A percentile compares a stretch with the other conserved stretches of the same genome.
phyloP scores from a whole-genome alignment of 2,888 invertebrate species.

The Drosophila paranaensis region DNA sequence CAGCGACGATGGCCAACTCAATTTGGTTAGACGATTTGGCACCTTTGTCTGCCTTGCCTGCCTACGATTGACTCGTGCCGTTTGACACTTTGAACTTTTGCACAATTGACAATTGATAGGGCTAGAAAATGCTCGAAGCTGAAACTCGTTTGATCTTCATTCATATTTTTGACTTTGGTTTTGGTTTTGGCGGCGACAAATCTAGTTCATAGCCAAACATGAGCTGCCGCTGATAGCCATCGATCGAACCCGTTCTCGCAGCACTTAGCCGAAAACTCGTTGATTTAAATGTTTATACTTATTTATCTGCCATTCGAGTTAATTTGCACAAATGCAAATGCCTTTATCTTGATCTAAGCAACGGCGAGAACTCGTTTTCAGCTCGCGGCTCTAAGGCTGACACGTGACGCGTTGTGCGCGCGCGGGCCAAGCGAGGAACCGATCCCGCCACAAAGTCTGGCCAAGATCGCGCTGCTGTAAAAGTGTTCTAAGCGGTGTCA shows the following conservation, averaged over 20 bases:
- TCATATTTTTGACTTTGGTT: conserved; percentile 31
- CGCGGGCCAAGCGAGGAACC: conserved; percentile 9
- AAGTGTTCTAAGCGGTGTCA: conserved; percentile 55
- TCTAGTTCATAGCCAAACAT: conserved; percentile 55
- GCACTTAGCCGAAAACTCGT: conserved; percentile 43
- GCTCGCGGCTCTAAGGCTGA: conserved; percentile 21
- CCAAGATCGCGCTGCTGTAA: conserved; percentile 49
- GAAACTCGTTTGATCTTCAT: conserved; percentile 43
- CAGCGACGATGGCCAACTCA: conserved; percentile 24
- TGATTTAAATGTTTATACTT: conserved; percentile 69
- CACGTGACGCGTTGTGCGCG: conserved; percentile 40
- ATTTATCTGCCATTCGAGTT: conserved; percentile 64
- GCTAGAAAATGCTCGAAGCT: not conserved
- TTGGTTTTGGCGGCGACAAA: conserved; percentile 41
- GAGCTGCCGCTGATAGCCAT: conserved; percentile 48
- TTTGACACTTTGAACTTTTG: conserved; percentile 43
- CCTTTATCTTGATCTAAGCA: conserved; percentile 15
- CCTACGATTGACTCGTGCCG: conserved; percentile 58
- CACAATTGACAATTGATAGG: conserved; percentile 13
- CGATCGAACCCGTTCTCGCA: conserved; percentile 46
- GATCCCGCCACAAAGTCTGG: conserved; percentile 63
- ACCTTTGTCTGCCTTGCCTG: conserved; percentile 38
- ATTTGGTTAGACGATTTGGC: conserved; percentile 66
- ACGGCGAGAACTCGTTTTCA: conserved; percentile 31
- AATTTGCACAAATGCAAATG: conserved; percentile 74